phyloP scores from a whole-genome alignment of 2,113 vertebrate genomes.

The Phodopus roborovskii region DNA sequence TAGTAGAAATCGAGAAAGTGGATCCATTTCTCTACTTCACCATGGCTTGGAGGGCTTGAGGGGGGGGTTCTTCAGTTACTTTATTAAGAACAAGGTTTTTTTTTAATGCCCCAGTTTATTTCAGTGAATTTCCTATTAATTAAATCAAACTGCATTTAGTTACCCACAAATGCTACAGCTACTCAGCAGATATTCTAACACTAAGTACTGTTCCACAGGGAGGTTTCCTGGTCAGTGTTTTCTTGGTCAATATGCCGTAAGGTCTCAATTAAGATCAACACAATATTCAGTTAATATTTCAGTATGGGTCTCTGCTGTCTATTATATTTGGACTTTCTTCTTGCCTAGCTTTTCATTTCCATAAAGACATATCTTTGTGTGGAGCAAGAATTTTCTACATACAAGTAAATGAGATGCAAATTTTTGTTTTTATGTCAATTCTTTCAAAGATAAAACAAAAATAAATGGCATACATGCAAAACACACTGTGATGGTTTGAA shows the following conservation, averaged over 20 bases:
- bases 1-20: not conserved
- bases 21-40: not conserved
- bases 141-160: not conserved
- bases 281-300: not conserved
- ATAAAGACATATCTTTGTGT: not conserved
- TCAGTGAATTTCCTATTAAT: constrained; percentile 3
- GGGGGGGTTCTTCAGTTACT: not conserved
- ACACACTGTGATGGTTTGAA: not conserved
- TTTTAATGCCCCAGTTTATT: not conserved
- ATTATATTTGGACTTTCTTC: constrained; percentile 12
- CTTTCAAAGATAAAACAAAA: constrained; percentile 1
- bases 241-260: not conserved
- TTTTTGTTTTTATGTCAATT: not conserved
- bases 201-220: not conserved
- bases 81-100: constrained; percentile 8
- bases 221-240: not conserved
- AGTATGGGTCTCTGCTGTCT: not conserved
- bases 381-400: not conserved
- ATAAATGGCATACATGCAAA: not conserved
- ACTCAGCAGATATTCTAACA: not conserved
- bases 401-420: not conserved
- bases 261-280: not conserved
- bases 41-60: not conserved
- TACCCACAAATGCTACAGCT: not conserved
- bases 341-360: not conserved